Conservation (phyloP, 1,140 invertebrate species). For the Apis dorsata region DNA sequence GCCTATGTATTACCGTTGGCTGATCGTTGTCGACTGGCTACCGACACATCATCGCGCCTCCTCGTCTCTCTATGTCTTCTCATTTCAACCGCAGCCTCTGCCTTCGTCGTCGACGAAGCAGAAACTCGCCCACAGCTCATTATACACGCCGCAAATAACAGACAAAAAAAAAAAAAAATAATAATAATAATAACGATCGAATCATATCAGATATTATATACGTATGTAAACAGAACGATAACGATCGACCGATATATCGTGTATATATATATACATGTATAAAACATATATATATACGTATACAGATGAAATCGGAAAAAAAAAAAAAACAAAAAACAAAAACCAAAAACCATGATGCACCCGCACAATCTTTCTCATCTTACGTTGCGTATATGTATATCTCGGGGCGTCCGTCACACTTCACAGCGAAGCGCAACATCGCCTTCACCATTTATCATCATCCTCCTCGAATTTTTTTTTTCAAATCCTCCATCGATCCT, state of each 20-base stretch:
- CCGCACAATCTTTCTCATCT: slow-evolving; percentile 50
- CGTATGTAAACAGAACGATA: slow-evolving; percentile 15
- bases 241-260: slow-evolving; percentile 19
- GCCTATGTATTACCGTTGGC: slow-evolving; percentile 13
- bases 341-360: slow-evolving; percentile 42
- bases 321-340: slow-evolving; percentile 15
- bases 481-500: not conserved
- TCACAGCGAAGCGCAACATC: slow-evolving; percentile 49
- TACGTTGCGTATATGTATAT: slow-evolving; percentile 46
- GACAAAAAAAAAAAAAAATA: slow-evolving; percentile 19
- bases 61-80: slow-evolving; percentile 45
- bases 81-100: slow-evolving; percentile 48
- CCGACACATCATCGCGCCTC: slow-evolving; percentile 25
- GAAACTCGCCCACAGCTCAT: slow-evolving; percentile 41
- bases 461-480: not conserved
- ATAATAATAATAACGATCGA: slow-evolving; percentile 6
- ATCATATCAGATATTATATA: slow-evolving; percentile 10
- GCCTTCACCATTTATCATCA: slow-evolving; percentile 43
- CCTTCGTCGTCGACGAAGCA: slow-evolving; percentile 52
- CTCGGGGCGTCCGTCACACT: slow-evolving; percentile 41
- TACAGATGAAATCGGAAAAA: slow-evolving; percentile 32
- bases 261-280: slow-evolving; percentile 30
- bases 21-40: slow-evolving; percentile 44
- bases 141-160: slow-evolving; percentile 30
- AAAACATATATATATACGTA: slow-evolving; percentile 22